A percentile compares a stretch with the other conserved stretches of the same genome.
phyloP scores from a whole-genome alignment of 2,888 invertebrate genomes.

The Limnephilus marmoratus region DNA sequence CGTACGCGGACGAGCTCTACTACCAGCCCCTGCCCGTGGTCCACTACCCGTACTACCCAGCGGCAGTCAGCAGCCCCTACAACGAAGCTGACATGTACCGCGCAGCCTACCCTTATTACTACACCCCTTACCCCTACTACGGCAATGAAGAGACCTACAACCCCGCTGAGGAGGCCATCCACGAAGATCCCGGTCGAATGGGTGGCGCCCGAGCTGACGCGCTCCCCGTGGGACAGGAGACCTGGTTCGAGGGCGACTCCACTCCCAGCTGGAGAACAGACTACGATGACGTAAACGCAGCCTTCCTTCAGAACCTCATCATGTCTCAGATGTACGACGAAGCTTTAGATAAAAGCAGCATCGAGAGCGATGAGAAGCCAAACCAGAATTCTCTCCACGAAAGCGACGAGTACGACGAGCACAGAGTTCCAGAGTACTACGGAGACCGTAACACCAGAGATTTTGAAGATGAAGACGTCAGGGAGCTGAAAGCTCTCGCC shows the following conservation, averaged over 20 bases:
- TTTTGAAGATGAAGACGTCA: conserved; percentile 81
- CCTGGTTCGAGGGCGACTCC: conserved; percentile 79
- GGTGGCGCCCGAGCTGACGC: conserved; percentile 73
- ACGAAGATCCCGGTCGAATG: conserved; percentile 73
- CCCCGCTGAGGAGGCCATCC: conserved; percentile 69
- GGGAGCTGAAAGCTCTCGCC: conserved; percentile 80
- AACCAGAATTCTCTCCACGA: conserved; percentile 51
- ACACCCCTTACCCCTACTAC: conserved; percentile 72
- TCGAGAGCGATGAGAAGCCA: conserved; percentile 71
- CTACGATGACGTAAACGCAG: conserved; percentile 78
- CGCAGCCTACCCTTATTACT: conserved; percentile 73
- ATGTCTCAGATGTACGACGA: conserved; percentile 82
- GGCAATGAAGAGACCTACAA: conserved; percentile 70
- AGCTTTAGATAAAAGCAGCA: conserved; percentile 75
- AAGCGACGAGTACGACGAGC: conserved; percentile 63
- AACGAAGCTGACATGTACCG: conserved; percentile 73
- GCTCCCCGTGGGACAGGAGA: conserved; percentile 82
- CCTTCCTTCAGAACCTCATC: conserved; percentile 82
- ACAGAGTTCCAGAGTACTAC: conserved; percentile 62
- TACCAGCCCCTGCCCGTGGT: conserved; percentile 75
- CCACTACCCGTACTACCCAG: conserved; percentile 74
- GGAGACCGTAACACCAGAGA: conserved; percentile 69
- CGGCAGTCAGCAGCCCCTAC: conserved; percentile 69
- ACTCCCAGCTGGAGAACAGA: conserved; percentile 74
- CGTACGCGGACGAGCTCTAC: conserved; percentile 78